Conservation (phyloP, 2,797 vertebrate species). For the Eulemur mongoz region DNA sequence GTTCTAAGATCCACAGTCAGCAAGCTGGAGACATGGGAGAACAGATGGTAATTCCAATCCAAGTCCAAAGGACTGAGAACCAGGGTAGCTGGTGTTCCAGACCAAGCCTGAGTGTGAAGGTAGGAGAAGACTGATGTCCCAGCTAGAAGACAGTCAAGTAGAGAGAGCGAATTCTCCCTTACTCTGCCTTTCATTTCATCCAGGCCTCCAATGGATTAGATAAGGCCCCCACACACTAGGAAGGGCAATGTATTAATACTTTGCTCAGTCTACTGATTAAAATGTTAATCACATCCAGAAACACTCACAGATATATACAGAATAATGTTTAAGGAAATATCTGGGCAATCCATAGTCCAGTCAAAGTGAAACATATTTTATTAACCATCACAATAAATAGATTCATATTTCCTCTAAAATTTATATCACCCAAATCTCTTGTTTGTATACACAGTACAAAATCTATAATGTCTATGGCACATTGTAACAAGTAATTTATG, state of each 20-base stretch:
- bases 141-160: background rate
- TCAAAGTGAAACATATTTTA: background rate
- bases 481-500: background rate
- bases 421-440: background rate
- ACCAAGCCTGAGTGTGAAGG: background rate
- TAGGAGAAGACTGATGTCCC: background rate
- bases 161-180: background rate
- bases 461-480: background rate
- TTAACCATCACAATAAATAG: background rate
- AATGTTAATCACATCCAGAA: background rate
- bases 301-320: background rate
- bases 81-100: background rate
- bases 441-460: background rate
- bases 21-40: background rate
- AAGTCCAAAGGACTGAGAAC: background rate
- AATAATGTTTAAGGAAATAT: background rate
- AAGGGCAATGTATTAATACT: too few species aligned
- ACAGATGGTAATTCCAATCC: background rate
- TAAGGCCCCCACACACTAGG: background rate
- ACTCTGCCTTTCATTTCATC: background rate
- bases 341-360: background rate
- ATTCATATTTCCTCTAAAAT: background rate
- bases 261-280: background rate
- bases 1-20: background rate
- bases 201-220: too few species aligned